Conservation (phyloP, 2,113 vertebrate species). For the Heterochromis multidens region DNA sequence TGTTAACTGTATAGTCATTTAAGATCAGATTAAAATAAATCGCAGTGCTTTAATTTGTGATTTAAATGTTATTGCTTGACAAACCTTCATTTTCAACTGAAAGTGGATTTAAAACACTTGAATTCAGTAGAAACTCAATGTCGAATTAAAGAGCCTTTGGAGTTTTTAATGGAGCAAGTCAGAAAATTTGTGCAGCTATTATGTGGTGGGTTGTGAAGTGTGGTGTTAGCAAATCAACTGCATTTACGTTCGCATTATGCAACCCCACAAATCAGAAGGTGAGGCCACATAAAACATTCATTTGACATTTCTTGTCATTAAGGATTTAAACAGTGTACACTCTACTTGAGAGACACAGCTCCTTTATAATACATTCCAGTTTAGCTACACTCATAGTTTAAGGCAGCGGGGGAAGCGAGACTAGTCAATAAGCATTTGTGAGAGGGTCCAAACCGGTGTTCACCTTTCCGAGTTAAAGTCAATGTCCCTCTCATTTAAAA, state of each 20-base stretch:
- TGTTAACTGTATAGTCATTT: not conserved
- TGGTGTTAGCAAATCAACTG: not conserved
- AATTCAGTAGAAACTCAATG: not conserved
- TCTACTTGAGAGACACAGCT: constrained; percentile 1
- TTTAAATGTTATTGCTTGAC: not conserved
- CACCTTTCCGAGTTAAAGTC: not conserved
- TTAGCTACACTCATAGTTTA: not conserved
- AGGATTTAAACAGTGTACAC: constrained; percentile 28
- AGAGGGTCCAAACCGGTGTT: not conserved
- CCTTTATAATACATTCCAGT: constrained; percentile 23
- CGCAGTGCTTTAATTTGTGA: not conserved
- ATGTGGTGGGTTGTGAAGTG: not conserved
- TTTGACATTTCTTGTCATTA: constrained; percentile 40
- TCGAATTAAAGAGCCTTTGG: not conserved
- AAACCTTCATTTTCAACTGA: not conserved
- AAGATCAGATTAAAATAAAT: not conserved
- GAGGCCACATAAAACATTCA: constrained; percentile 22
- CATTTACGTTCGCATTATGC: constrained; percentile 3
- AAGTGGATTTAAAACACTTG: not conserved
- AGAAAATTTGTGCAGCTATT: not conserved
- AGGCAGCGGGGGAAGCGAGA: not conserved
- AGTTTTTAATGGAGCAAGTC: not conserved
- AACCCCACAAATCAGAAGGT: constrained; percentile 17
- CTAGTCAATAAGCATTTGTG: constrained; percentile 25
- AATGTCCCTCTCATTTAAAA: constrained; percentile 31